phyloP scores from a whole-genome alignment of 2,888 invertebrate species.

The Drosophila meridiana region DNA sequence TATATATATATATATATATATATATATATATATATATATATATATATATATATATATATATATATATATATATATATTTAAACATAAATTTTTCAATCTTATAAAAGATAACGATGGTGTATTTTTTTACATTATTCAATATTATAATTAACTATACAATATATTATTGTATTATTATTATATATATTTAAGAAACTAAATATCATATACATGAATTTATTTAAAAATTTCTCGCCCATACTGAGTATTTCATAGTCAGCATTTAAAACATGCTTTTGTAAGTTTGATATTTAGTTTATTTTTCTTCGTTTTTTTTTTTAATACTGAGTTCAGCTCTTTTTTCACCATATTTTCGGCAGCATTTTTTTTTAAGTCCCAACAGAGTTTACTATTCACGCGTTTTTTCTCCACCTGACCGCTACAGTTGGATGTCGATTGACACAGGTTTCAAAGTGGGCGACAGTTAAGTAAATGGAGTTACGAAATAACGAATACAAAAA shows the following conservation, averaged over 20 bases:
- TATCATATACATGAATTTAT: not conserved
- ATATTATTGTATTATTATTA: not conserved
- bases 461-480: not conserved
- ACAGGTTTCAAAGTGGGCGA: not conserved
- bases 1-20: no score
- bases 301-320: not conserved
- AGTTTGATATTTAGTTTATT: not conserved
- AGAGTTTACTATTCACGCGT: not conserved
- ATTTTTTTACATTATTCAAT: not conserved
- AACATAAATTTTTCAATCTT: no score
- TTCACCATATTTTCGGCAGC: not conserved
- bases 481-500: slow-evolving; percentile 3
- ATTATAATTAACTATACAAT: not conserved
- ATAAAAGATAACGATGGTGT: no score
- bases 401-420: not conserved
- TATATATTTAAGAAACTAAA: no score
- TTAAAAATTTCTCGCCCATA: not conserved
- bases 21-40: no score
- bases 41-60: no score
- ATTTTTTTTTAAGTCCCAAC: not conserved
- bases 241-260: not conserved
- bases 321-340: not conserved
- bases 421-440: not conserved
- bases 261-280: no score
- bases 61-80: no score